These are phyloP conservation scores for Epinephelus lanceolatus DNA, from an alignment of 2,113 vertebrate genomes.

Conservation along the genomic window DNA sequence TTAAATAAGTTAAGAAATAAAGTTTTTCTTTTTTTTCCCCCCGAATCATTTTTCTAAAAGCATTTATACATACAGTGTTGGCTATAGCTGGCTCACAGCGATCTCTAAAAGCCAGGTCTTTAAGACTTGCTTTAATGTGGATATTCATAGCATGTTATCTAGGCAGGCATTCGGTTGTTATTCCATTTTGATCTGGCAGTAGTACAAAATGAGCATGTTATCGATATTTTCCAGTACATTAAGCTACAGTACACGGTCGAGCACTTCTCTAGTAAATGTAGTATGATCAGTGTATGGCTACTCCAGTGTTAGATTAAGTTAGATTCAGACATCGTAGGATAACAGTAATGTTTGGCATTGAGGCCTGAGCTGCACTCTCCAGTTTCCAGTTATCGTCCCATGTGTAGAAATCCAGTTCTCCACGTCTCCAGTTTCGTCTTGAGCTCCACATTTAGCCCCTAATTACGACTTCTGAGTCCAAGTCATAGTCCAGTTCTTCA, in stretches of 20 bases:
- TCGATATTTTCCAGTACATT: constrained; percentile 68
- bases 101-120: constrained; percentile 67
- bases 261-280: constrained; percentile 62
- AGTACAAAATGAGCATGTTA: constrained; percentile 71
- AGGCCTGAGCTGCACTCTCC: constrained; percentile 57
- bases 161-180: constrained; percentile 69
- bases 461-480: constrained; percentile 22
- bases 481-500: constrained; percentile 3
- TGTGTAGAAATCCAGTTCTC: constrained; percentile 63
- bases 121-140: constrained; percentile 67
- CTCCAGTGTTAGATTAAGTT: constrained; percentile 76
- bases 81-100: constrained; percentile 71
- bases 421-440: constrained; percentile 18
- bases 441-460: constrained; percentile 23
- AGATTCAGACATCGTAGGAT: constrained; percentile 53
- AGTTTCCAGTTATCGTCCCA: constrained; percentile 62
- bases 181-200: constrained; percentile 68
- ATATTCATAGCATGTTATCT: constrained; percentile 68
- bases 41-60: constrained; percentile 63
- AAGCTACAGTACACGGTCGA: constrained; percentile 69
- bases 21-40: constrained; percentile 38
- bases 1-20: constrained; percentile 88
- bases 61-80: constrained; percentile 76
- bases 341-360: constrained; percentile 67
- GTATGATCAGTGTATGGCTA: constrained; percentile 74